phyloP scores from a whole-genome alignment of 2,888 invertebrate genomes.

The Alloscopus bannaensis region DNA sequence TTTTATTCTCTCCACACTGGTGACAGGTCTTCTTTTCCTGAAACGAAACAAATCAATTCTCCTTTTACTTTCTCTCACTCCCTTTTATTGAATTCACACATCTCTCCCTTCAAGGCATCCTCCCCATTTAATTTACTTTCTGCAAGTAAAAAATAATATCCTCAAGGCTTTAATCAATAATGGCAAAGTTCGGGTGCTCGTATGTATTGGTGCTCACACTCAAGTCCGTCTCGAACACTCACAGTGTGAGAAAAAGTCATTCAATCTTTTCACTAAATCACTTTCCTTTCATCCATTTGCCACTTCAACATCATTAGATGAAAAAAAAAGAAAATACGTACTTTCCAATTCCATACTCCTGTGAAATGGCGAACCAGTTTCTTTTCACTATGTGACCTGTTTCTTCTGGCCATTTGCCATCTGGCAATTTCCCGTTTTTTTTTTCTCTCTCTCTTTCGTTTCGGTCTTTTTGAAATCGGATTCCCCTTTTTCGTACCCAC shows the following conservation, averaged over 20 bases:
- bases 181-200: no score
- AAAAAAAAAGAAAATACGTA: no score
- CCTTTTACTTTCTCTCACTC: background rate
- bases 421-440: conserved; percentile 55
- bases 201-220: no score
- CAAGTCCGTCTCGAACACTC: no score
- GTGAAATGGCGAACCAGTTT: background rate
- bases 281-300: conserved; percentile 2
- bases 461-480: no score
- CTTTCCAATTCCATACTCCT: no score
- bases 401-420: conserved; percentile 56
- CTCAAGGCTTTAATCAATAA: no score
- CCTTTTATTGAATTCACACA: background rate
- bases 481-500: no score
- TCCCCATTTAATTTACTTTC: background rate
- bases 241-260: background rate
- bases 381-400: no score
- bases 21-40: conserved; percentile 69
- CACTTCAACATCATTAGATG: background rate
- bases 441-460: conserved; percentile 13
- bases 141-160: background rate
- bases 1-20: conserved; percentile 51
- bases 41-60: background rate
- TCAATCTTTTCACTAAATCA: conserved; percentile 31
- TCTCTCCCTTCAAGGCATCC: background rate